These are phyloP conservation scores for Salvelinus fontinalis DNA, from an alignment of 2,113 vertebrate species.

Conservation along the genomic window DNA sequence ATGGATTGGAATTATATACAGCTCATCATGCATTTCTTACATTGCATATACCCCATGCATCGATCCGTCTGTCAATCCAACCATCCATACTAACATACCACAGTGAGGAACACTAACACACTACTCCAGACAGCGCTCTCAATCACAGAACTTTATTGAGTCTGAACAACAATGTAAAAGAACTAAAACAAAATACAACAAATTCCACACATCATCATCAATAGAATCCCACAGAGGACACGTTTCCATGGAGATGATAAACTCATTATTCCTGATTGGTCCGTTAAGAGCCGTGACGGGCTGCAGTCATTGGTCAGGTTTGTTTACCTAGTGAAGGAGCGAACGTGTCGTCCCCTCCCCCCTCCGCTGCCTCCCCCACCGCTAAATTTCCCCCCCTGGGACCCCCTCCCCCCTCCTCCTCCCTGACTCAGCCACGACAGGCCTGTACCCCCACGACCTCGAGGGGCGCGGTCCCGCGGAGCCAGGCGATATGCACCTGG, in stretches of 20 bases:
- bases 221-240: constrained; percentile 33
- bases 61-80: too few species aligned
- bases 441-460: constrained; percentile 81
- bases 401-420: constrained; percentile 83
- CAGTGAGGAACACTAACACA: not conserved
- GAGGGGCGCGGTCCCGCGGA: constrained; percentile 88
- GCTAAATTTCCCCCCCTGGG: constrained; percentile 91
- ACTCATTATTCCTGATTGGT: constrained; percentile 79
- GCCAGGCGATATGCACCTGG: constrained; percentile 90
- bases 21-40: too few species aligned
- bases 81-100: not conserved
- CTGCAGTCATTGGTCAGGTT: constrained; percentile 52
- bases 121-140: not conserved
- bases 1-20: not conserved
- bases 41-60: too few species aligned
- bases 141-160: constrained; percentile 67
- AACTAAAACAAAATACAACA: constrained; percentile 68
- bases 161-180: constrained; percentile 55
- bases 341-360: constrained; percentile 93
- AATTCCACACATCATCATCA: constrained; percentile 48
- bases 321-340: constrained; percentile 94
- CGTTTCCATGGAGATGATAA: constrained; percentile 51
- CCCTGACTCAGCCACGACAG: constrained; percentile 53
- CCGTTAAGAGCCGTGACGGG: constrained; percentile 67
- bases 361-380: constrained; percentile 91